Evolutionary conservation across 1,140 invertebrate species (phyloP), one percentile per base, ranked within the genome.

Genomic region (Euura saliciscinereae): DNA sequence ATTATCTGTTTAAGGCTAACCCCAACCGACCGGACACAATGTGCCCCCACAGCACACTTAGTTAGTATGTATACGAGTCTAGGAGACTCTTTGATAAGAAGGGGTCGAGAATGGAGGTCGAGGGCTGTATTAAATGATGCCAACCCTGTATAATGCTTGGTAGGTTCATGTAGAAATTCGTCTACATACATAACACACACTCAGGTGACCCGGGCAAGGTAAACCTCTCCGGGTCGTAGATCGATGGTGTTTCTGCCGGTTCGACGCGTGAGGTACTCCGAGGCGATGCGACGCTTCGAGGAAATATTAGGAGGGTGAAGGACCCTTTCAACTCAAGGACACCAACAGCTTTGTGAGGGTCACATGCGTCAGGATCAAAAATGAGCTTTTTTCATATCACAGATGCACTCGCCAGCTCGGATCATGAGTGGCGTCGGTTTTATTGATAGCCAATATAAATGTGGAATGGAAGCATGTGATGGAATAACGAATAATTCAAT

Each of bases 1-100:
- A 59, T 59, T 59, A 59, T 59, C 51, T 59, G 51, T 59, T 59
- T n/a, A 59, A 59, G 8, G 10, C 51, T 59, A n/a, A n/a, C 51
- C 51, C 6, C 13, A n/a, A 4, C 51, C 51, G 13, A 59, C 51
- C 10, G 10, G 3, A 4, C 51, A 8, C 28, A 28, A 28, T 1
- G 28, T 28, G 28, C 28, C 28, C 28, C 28, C 28, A 28, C 28
- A 28, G 28, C 28, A 28, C 28, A 28, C 28, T 28, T 28, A 28
- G 28, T 28, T 28, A 28, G 28, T 28, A 28, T n/a, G n/a, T 28
- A 28, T 28, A 28, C 28, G 28, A 28, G 28, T 28, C 28, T 28
- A 28, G 28, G 28, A 28, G 28, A 28, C 28, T 28, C 28, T 28
- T 28, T 1, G 28, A 28, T 28, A 28, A 28, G 28, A 28, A 28